Percentiles rank a stretch among this genome's conserved stretches.
These are phyloP conservation scores for Xanthia togata DNA, from an alignment of 2,888 invertebrate species.

Conservation along the genomic window DNA sequence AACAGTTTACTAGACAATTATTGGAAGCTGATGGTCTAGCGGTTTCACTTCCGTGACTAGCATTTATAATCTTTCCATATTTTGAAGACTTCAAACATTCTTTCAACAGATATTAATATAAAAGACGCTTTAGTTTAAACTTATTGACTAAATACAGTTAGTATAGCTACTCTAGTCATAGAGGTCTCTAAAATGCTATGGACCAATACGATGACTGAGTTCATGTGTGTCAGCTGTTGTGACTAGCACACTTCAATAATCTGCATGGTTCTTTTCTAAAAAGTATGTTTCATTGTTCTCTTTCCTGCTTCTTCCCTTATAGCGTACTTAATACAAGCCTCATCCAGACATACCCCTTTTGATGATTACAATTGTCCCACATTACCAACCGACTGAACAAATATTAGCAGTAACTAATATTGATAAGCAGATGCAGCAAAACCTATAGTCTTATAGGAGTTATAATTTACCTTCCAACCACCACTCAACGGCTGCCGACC, in stretches of 20 bases:
- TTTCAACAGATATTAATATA: background rate
- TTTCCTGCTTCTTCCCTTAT: background rate
- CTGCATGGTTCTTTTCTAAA: background rate
- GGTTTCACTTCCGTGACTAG: conserved; percentile 4
- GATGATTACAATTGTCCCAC: no score
- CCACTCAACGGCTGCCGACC: background rate
- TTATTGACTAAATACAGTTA: background rate
- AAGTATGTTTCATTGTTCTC: background rate
- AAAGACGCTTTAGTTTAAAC: background rate
- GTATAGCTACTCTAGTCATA: no score
- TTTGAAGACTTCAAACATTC: background rate
- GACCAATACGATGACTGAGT: background rate
- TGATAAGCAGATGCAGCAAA: background rate
- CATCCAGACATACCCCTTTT: background rate
- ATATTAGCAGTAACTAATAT: background rate
- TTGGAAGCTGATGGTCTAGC: conserved; percentile 16
- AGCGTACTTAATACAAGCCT: no score
- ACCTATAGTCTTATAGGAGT: background rate
- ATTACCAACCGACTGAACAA: background rate
- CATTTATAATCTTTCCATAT: background rate
- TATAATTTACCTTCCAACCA: conserved; percentile 2
- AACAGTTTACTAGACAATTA: conserved; percentile 32
- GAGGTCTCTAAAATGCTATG: background rate
- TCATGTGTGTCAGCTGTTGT: background rate
- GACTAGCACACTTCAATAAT: background rate